Evolutionary conservation across 2,797 vertebrate genomes (phyloP).

Genomic region (Cygnus olor): DNA sequence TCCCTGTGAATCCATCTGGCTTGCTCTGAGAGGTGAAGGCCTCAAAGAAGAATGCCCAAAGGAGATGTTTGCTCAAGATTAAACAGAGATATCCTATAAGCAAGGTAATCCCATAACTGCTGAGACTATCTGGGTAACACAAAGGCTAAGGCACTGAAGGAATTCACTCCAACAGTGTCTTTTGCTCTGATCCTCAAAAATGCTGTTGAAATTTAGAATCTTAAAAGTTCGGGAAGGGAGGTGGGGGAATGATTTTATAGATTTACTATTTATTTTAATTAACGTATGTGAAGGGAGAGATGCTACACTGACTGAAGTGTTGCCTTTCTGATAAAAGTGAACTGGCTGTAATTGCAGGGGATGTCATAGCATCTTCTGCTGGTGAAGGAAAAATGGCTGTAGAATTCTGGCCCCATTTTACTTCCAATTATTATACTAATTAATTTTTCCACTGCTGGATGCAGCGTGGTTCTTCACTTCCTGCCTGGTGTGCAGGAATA

Average conservation of each 20-base stretch:
- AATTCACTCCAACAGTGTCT: neutral
- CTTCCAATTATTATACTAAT: neutral
- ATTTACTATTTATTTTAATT: neutral
- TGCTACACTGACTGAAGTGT: neutral
- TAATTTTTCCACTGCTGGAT: neutral
- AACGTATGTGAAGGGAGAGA: fast-evolving
- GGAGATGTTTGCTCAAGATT: neutral
- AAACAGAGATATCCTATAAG: neutral
- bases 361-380: neutral
- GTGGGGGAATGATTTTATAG: neutral
- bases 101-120: neutral
- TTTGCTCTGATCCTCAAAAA: neutral
- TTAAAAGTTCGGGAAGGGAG: fast-evolving
- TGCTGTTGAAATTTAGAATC: neutral
- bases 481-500: neutral
- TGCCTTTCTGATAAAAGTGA: neutral
- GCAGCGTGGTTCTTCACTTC: neutral
- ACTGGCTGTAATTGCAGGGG: neutral
- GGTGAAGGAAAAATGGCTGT: neutral
- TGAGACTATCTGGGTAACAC: neutral
- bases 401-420: neutral
- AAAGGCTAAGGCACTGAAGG: neutral
- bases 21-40: neutral
- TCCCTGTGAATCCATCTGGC: neutral
- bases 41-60: neutral